Evolutionary conservation across 2,113 vertebrate genomes (phyloP).

Genomic region (Bambusicola thoracicus): DNA sequence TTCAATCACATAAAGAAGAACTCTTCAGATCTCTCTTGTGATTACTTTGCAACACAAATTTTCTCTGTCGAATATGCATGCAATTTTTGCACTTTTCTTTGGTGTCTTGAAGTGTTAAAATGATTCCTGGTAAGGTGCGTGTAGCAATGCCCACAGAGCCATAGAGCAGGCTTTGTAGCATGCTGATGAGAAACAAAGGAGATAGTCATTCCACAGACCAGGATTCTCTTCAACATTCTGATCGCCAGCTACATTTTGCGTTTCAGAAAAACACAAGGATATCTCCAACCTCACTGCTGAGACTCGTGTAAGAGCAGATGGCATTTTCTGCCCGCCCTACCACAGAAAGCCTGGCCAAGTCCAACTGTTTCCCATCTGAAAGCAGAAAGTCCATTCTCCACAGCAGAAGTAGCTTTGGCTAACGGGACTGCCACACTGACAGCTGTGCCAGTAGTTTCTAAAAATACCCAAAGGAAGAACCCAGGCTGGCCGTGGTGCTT

Average conservation of each 20-base stretch:
- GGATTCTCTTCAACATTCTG: neutral
- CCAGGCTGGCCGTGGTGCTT: neutral
- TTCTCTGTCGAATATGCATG: neutral
- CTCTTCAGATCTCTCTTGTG: neutral
- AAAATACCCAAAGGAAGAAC: neutral
- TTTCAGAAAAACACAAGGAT: neutral
- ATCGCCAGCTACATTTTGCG: neutral
- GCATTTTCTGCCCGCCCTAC: neutral
- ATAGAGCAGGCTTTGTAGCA: accelerated
- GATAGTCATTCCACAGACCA: neutral
- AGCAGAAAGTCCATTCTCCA: neutral
- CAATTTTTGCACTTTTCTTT: neutral
- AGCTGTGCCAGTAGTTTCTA: neutral
- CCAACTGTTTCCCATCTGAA: neutral
- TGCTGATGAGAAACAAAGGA: neutral
- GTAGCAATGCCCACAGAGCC: accelerated
- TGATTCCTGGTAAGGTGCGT: neutral
- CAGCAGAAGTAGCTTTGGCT: neutral
- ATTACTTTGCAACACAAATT: neutral
- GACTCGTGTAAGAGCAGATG: neutral
- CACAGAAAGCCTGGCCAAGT: neutral
- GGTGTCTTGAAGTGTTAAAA: neutral
- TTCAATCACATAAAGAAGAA: neutral
- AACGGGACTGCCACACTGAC: neutral
- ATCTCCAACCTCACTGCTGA: neutral